phyloP scores from a whole-genome alignment of 2,797 vertebrate species.

The Lutjanus campechanus region DNA sequence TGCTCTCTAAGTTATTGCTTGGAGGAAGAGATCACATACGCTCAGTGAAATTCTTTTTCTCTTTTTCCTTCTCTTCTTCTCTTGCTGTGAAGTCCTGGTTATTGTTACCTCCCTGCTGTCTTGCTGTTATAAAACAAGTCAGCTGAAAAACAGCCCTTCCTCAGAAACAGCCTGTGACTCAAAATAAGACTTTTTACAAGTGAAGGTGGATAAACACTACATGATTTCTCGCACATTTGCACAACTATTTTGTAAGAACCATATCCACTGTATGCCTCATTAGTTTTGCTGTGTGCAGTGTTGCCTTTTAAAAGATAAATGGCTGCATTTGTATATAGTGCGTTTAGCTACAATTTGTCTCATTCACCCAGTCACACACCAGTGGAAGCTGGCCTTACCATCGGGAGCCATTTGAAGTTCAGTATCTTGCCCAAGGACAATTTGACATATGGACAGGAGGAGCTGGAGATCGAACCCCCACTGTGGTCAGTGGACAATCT shows the following conservation, averaged over 20 bases:
- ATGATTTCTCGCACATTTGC: conserved; percentile 24
- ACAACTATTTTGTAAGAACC: conserved; percentile 9
- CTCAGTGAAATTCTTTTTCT: conserved; percentile 53
- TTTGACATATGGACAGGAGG: background rate
- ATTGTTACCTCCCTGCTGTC: conserved; percentile 75
- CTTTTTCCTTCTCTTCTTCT: conserved; percentile 34
- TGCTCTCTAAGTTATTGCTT: conserved; percentile 71
- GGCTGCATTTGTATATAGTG: background rate
- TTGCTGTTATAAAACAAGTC: conserved; percentile 74
- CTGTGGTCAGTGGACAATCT: background rate
- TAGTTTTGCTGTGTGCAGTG: background rate
- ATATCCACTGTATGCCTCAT: conserved; percentile 14
- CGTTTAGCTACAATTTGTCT: background rate
- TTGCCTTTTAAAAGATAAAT: background rate
- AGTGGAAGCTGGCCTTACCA: background rate
- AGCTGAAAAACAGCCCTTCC: conserved; percentile 63
- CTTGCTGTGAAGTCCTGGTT: conserved; percentile 71
- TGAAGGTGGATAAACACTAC: conserved; percentile 50
- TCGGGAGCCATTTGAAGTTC: background rate
- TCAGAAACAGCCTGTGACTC: conserved; percentile 62
- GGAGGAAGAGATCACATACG: conserved; percentile 74
- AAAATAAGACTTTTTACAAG: conserved; percentile 56
- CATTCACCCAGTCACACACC: background rate
- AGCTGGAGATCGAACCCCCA: background rate
- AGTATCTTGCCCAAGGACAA: background rate